Conservation (phyloP, 2,797 vertebrate species). For the Hylomyscus alleni region DNA sequence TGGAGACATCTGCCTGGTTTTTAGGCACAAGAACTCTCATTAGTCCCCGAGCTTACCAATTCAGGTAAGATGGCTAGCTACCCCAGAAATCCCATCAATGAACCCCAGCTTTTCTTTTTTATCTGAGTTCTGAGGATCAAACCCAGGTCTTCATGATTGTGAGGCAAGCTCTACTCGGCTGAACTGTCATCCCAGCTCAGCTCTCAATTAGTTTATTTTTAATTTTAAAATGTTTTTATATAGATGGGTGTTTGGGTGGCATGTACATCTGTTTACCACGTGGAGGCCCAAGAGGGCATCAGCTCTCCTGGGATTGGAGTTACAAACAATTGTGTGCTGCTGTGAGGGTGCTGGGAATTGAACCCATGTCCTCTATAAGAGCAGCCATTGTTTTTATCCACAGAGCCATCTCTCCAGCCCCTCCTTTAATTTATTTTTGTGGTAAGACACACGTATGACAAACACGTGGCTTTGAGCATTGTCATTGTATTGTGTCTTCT, state of each 20-base stretch:
- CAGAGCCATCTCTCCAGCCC: not conserved
- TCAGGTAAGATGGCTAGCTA: not conserved
- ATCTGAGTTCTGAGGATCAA: not conserved
- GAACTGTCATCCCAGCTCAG: not conserved
- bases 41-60: not conserved
- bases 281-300: not conserved
- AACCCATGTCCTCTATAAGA: not conserved
- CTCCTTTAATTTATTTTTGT: not conserved
- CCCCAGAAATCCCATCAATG: not conserved
- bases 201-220: not conserved
- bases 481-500: rapidly evolving
- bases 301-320: not conserved
- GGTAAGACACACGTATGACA: not conserved
- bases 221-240: not conserved
- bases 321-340: not conserved
- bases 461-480: not conserved
- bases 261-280: not conserved
- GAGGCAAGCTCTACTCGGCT: no score
- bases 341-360: not conserved
- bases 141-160: not conserved
- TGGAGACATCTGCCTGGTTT: not conserved
- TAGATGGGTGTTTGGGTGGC: not conserved
- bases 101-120: not conserved
- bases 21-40: not conserved
- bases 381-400: not conserved